Base-by-base conservation (phyloP, 2,888 invertebrate genomes). In the Drosophila siamana region DNA sequence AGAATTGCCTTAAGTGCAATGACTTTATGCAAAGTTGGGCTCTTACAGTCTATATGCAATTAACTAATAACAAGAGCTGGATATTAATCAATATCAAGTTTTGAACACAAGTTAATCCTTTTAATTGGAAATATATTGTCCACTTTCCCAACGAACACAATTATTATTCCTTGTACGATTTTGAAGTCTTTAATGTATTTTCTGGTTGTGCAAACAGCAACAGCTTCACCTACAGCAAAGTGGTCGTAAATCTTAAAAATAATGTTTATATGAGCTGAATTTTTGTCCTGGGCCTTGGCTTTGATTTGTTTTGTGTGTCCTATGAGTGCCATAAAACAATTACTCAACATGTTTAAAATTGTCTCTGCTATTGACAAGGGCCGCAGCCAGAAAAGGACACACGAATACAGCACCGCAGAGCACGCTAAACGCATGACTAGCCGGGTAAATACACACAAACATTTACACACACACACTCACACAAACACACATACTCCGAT, bases 261-360 rank as follows among this genome's bases (percentile, higher is more conserved):
- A 47, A 75, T 75, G 75, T 65, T 67, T 41, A 46, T 48, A 50
- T 48, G 22, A 44, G 30, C 33, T 46, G 36, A 61, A 57, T 36
- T 64, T 64, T 41, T 26, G 47, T 64, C 46, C 61, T 59, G 52
- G 28, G 30, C 41, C 28, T 30, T 36, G 56, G 11, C 41, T 72
- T 66, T 74, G 65, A 71, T 70, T 76, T 68, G 56, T 68, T 82
- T 52, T 88, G 86, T 83, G 62, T 64, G 78, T 74, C 88, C 81
- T 73, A 30, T 8, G 76, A 78, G 88, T 62, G 73, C 69, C 69
- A 78, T 88, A 86, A 86, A 85, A 78, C 87, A 88, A 88, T 88
- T 88, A 86, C 81, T 65, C 59, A 72, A 59, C 66, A 69, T 78
- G 70, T 74, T 80, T 69, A 66, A 85, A 78, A 66, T 66, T 56